phyloP scores from a whole-genome alignment of 1,140 invertebrate genomes.

The Calephelis nemesis region DNA sequence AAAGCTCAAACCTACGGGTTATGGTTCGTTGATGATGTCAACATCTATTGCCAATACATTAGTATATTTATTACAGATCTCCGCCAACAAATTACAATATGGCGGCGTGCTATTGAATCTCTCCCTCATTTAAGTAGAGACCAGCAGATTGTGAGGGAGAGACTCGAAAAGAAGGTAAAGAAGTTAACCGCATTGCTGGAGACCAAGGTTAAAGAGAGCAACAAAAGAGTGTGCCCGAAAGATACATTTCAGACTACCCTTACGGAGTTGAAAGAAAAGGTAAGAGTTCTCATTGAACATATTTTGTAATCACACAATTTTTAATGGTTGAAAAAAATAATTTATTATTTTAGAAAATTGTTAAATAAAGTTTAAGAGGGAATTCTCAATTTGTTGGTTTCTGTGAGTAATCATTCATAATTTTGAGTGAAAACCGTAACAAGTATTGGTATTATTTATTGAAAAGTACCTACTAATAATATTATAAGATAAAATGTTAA shows the following conservation, averaged over 20 bases:
- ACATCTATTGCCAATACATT: too few relatives aligned
- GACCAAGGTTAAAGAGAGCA: conserved; percentile 78
- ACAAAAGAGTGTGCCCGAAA: conserved; percentile 82
- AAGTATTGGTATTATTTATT: too few relatives aligned
- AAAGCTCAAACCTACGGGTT: too few relatives aligned
- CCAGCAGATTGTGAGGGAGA: conserved; percentile 87
- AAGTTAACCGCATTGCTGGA: conserved; percentile 79
- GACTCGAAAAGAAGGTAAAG: conserved; percentile 86
- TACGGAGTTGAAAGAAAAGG: conserved; percentile 86
- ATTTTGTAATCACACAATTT: neutral
- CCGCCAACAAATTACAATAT: conserved; percentile 90
- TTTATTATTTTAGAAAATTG: too few relatives aligned
- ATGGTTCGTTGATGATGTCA: too few relatives aligned
- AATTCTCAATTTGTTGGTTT: too few relatives aligned
- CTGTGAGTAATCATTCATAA: too few relatives aligned
- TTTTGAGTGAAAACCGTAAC: too few relatives aligned
- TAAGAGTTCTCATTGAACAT: conserved; percentile 23
- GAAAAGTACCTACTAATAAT: too few relatives aligned
- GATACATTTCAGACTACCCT: conserved; percentile 85
- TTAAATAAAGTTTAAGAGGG: too few relatives aligned
- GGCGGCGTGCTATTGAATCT: conserved; percentile 89
- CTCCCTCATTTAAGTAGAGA: conserved; percentile 90
- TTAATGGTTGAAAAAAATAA: too few relatives aligned
- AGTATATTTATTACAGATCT: conserved; percentile 22
- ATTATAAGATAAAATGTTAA: too few relatives aligned